phyloP scores from a whole-genome alignment of 2,888 invertebrate genomes.

The Hirtodrosophila trivittata region DNA sequence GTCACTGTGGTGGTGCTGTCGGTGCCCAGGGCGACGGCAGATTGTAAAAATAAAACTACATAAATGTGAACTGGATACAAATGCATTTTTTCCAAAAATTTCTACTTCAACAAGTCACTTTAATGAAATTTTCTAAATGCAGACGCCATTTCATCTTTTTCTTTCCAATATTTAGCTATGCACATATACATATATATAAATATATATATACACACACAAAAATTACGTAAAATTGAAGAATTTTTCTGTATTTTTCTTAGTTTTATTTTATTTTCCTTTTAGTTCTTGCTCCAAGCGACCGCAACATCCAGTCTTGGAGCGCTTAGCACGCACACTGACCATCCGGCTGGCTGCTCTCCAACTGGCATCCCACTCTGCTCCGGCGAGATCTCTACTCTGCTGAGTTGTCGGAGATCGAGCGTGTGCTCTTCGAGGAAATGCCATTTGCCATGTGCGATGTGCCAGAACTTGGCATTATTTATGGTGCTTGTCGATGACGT shows the following conservation, averaged over 20 bases:
- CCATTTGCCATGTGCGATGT: constrained; percentile 27
- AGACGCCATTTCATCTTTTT: constrained; percentile 60
- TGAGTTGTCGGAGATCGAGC: not conserved
- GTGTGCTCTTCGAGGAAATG: constrained; percentile 30
- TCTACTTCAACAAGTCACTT: constrained; percentile 42
- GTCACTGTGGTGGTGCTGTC: constrained; percentile 62
- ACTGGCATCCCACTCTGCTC: constrained; percentile 7
- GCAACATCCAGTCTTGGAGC: constrained; percentile 72
- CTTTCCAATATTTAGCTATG: constrained; percentile 30
- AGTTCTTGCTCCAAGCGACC: constrained; percentile 47
- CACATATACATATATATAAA: constrained; percentile 24
- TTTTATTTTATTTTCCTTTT: constrained; percentile 35
- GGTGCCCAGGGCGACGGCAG: constrained; percentile 45
- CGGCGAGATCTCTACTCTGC: not conserved
- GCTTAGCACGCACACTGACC: constrained; percentile 75
- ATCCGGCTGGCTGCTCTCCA: constrained; percentile 30
- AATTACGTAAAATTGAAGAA: constrained; percentile 53
- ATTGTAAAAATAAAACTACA: constrained; percentile 52
- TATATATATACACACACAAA: constrained; percentile 22
- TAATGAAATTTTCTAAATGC: constrained; percentile 67
- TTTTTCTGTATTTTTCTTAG: constrained; percentile 17
- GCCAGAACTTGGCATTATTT: constrained; percentile 29
- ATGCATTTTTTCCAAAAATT: constrained; percentile 60
- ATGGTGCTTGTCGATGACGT: constrained; percentile 67
- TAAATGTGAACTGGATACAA: constrained; percentile 62